phyloP scores from a whole-genome alignment of 2,797 vertebrate genomes.

The Anguilla megastoma region DNA sequence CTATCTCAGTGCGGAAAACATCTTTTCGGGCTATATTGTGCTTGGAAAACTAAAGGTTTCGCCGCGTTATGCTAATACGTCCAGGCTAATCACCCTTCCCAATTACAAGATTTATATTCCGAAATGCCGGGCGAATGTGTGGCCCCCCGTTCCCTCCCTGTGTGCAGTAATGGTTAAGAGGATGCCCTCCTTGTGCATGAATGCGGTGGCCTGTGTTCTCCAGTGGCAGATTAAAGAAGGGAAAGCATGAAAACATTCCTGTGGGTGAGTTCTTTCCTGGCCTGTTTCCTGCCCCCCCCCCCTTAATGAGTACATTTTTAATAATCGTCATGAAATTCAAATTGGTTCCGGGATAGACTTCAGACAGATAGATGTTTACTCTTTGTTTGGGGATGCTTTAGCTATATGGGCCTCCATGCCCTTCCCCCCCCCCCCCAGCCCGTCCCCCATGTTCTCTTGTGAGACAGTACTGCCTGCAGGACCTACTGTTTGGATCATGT shows the following conservation, averaged over 20 bases:
- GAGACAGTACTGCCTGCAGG: constrained; percentile 45
- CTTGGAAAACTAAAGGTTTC: constrained; percentile 74
- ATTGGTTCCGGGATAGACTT: constrained; percentile 59
- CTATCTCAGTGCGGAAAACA: constrained; percentile 80
- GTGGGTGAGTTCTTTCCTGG: constrained; percentile 63
- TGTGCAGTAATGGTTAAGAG: constrained; percentile 61
- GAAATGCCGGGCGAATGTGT: constrained; percentile 55
- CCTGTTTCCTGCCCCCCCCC: constrained; percentile 42
- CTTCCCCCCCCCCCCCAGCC: neutral
- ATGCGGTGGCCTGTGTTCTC: constrained; percentile 63
- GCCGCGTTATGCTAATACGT: constrained; percentile 72
- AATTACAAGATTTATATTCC: constrained; percentile 71
- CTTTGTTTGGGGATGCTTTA: constrained; percentile 41
- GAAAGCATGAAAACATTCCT: constrained; percentile 61
- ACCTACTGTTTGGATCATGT: constrained; percentile 54
- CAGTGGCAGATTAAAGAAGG: constrained; percentile 48
- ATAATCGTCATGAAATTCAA: constrained; percentile 55
- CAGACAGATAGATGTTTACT: constrained; percentile 70
- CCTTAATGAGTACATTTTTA: constrained; percentile 65
- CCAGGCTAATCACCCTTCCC: constrained; percentile 68
- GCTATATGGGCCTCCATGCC: constrained; percentile 24
- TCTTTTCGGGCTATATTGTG: constrained; percentile 79
- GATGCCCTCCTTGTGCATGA: constrained; percentile 63
- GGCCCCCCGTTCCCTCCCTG: constrained; percentile 57
- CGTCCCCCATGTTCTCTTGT: constrained; percentile 12